phyloP scores from a whole-genome alignment of 2,113 vertebrate genomes.

The Acinonyx jubatus region DNA sequence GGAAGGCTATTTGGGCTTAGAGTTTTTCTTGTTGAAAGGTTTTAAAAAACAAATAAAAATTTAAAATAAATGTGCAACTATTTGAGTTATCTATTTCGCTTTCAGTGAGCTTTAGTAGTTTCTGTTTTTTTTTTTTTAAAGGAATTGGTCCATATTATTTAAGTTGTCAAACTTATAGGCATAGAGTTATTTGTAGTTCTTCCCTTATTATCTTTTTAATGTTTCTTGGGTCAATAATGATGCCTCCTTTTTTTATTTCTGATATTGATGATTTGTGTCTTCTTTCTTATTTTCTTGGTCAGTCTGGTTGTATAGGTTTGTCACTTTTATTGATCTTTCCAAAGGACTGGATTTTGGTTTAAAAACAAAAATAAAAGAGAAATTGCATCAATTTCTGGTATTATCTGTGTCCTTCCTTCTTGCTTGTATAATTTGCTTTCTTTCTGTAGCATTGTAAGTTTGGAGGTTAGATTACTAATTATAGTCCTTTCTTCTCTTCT shows the following conservation, averaged over 20 bases:
- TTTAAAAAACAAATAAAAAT: not conserved
- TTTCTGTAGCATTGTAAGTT: not conserved
- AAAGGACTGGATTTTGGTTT: not conserved
- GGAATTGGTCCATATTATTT: slow-evolving; percentile 34
- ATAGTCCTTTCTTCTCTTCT: not conserved
- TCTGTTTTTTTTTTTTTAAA: not conserved
- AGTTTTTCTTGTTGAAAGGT: not conserved
- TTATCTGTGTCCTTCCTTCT: slow-evolving; percentile 11
- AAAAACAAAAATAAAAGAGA: slow-evolving; percentile 27
- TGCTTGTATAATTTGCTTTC: not conserved
- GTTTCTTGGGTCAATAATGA: not conserved
- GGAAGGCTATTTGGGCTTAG: not conserved
- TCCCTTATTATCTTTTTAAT: not conserved
- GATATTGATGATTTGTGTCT: not conserved
- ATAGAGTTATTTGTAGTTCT: not conserved
- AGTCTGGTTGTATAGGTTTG: not conserved
- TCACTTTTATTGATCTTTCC: not conserved
- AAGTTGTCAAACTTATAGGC: slow-evolving; percentile 1
- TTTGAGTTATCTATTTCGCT: not conserved
- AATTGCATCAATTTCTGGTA: not conserved
- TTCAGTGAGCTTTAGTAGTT: slow-evolving; percentile 14
- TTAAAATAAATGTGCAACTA: not conserved
- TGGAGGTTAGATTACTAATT: not conserved
- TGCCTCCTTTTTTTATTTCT: not conserved
- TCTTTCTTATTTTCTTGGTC: not conserved